Conservation (phyloP, 1,140 invertebrate species). For the Calycopis cecrops region DNA sequence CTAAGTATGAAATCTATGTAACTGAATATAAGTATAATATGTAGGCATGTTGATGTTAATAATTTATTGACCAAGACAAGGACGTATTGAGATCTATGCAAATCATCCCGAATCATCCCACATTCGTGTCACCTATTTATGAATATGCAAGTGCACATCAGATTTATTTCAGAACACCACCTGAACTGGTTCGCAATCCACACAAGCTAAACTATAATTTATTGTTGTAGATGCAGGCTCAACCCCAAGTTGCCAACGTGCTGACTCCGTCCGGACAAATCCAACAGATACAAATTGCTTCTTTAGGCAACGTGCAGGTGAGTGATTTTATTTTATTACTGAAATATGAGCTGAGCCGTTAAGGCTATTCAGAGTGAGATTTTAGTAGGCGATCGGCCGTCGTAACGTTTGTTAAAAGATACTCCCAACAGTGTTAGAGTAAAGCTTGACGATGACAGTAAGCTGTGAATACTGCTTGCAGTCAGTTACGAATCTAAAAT, state of each 20-base stretch:
- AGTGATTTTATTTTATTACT: conserved; percentile 28
- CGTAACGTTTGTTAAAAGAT: too few species aligned
- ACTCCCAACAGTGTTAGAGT: too few species aligned
- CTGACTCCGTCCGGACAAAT: conserved; percentile 91
- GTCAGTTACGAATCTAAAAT: too few species aligned
- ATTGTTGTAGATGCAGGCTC: conserved; percentile 68
- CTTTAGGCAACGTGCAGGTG: conserved; percentile 76
- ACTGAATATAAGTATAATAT: too few species aligned
- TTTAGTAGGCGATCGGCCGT: neutral
- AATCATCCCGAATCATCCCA: too few species aligned
- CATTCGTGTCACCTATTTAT: too few species aligned
- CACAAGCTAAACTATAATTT: neutral
- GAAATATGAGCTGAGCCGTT: neutral
- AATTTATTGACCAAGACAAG: too few species aligned
- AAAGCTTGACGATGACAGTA: too few species aligned
- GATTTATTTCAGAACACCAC: neutral
- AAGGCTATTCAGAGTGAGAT: neutral
- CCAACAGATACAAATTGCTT: conserved; percentile 88
- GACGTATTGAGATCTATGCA: too few species aligned
- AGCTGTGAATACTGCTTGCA: conserved; percentile 47
- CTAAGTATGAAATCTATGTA: too few species aligned
- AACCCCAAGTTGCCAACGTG: conserved; percentile 87
- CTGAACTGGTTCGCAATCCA: neutral
- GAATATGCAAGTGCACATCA: too few species aligned
- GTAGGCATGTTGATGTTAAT: too few species aligned